Evolutionary conservation across 2,113 vertebrate species (phyloP).

Genomic region (Psammodynastes pulverulentus): DNA sequence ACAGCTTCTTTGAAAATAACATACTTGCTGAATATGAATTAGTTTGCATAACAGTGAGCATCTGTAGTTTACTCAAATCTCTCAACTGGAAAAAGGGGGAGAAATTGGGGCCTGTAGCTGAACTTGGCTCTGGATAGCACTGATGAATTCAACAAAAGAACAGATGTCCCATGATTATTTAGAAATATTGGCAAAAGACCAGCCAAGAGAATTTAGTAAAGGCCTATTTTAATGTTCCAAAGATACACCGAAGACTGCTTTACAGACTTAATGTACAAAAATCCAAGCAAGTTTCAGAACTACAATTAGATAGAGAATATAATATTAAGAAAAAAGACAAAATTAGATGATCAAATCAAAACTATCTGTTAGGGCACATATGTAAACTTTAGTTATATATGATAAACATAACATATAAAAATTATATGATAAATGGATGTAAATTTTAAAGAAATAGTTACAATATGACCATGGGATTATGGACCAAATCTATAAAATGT

Average conservation of each 20-base stretch:
- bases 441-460: not conserved
- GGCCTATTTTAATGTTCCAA: not conserved
- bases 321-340: not conserved
- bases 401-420: not conserved
- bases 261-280: not conserved
- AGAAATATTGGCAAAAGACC: not conserved
- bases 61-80: slow-evolving; percentile 59
- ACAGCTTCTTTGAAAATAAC: slow-evolving; percentile 59
- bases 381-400: not conserved
- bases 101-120: slow-evolving; percentile 33
- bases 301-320: not conserved
- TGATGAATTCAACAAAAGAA: slow-evolving; percentile 22
- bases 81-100: slow-evolving; percentile 39
- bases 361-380: not conserved
- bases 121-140: not conserved
- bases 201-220: rapidly evolving
- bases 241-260: not conserved
- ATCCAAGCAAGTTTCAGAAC: not conserved
- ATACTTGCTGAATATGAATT: slow-evolving; percentile 60
- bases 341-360: not conserved
- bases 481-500: not conserved
- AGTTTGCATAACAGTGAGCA: slow-evolving; percentile 60
- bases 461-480: not conserved
- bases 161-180: slow-evolving; percentile 14
- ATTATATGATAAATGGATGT: not conserved